These are phyloP conservation scores for Stenolophus ochropezus DNA, from an alignment of 2,888 invertebrate genomes.

Conservation along the genomic window DNA sequence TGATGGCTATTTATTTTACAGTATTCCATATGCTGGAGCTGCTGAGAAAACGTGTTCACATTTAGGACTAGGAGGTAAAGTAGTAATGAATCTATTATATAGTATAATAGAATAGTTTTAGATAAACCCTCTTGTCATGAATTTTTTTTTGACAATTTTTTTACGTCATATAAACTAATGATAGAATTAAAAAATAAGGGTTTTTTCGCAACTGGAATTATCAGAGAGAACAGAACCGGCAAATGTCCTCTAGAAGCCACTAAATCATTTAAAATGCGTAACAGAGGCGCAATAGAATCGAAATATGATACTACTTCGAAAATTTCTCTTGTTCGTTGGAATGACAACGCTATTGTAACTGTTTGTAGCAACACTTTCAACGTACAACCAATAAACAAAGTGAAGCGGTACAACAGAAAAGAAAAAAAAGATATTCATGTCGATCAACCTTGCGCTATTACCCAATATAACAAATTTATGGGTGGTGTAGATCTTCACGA, in stretches of 20 bases:
- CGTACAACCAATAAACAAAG: neutral
- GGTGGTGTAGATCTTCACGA: neutral
- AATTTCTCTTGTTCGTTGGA: neutral
- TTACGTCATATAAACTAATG: conserved; percentile 61
- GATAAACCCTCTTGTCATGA: conserved; percentile 60
- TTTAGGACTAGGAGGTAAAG: conserved; percentile 62
- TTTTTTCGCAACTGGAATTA: neutral
- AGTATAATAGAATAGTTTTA: too few relatives aligned
- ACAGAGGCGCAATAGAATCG: neutral
- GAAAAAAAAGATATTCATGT: neutral
- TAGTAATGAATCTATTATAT: conserved; percentile 63
- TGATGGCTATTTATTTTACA: conserved; percentile 64
- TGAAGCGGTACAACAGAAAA: conserved; percentile 6
- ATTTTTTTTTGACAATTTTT: conserved; percentile 64
- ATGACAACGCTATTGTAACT: neutral
- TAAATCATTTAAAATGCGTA: neutral
- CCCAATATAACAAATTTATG: conserved; percentile 8
- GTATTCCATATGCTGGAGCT: conserved; percentile 64
- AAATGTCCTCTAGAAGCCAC: neutral
- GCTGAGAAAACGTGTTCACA: conserved; percentile 51
- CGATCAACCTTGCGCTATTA: neutral
- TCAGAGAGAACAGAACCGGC: neutral
- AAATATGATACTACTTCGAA: neutral
- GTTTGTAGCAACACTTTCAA: neutral
- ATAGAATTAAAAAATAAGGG: conserved; percentile 44